A percentile compares a stretch with the other conserved stretches of the same genome.
Evolutionary conservation across 2,888 invertebrate genomes (phyloP).

Genomic region (Panorpa germanica): DNA sequence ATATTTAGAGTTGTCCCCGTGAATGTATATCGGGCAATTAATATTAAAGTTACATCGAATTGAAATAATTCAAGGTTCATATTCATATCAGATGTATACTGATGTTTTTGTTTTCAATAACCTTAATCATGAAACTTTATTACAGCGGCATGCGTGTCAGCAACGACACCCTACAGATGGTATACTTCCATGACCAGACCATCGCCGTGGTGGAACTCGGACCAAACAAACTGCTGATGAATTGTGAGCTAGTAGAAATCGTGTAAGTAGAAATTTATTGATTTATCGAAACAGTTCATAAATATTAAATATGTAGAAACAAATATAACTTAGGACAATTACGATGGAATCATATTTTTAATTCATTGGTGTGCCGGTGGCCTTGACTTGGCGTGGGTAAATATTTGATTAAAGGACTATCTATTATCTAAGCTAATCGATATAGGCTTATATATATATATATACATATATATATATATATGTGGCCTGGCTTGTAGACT

Average conservation of each 20-base stretch:
- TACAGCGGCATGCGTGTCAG: constrained; percentile 43
- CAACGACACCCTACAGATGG: constrained; percentile 50
- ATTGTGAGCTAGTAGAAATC: constrained; percentile 72
- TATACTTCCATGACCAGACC: constrained; percentile 65
- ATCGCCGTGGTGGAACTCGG: constrained; percentile 67
- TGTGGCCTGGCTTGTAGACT: too few relatives aligned
- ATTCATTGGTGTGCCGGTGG: neutral
- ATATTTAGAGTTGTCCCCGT: too few relatives aligned
- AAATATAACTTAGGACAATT: constrained; percentile 5
- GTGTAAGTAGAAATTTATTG: constrained; percentile 55
- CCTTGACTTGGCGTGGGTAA: neutral
- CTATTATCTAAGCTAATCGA: neutral
- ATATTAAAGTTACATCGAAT: too few relatives aligned
- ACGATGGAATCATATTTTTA: neutral
- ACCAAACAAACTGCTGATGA: constrained; percentile 44
- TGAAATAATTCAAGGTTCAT: too few relatives aligned
- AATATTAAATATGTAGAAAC: constrained; percentile 5
- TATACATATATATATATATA: constrained; percentile 6
- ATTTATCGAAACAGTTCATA: too few relatives aligned
- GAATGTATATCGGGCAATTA: too few relatives aligned
- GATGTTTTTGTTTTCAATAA: neutral
- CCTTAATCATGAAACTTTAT: too few relatives aligned
- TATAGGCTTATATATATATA: constrained; percentile 3
- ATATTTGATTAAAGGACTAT: neutral
- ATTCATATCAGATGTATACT: too few relatives aligned